Percentiles rank a stretch among this genome's conserved stretches.
These are phyloP conservation scores for Eriosoma lanigerum DNA, from an alignment of 1,140 invertebrate species.

Conservation along the genomic window DNA sequence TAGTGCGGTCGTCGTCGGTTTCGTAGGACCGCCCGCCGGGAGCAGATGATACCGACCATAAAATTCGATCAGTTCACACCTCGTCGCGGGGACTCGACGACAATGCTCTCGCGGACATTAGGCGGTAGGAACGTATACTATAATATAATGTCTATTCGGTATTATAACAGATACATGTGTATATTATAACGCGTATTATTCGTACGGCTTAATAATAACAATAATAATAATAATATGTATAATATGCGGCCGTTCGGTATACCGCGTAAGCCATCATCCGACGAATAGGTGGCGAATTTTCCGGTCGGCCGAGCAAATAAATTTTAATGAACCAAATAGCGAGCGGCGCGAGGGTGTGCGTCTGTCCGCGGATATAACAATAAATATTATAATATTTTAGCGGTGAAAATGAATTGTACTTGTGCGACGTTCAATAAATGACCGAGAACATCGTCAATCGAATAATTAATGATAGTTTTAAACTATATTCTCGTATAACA, in stretches of 20 bases:
- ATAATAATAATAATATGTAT: conserved; percentile 2
- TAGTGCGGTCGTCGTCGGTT: not conserved
- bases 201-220: not conserved
- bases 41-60: conserved; percentile 51
- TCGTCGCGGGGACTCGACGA: conserved; percentile 1
- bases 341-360: not conserved
- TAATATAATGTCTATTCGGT: not conserved
- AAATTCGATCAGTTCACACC: conserved; percentile 51
- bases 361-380: too few relatives aligned
- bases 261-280: not conserved
- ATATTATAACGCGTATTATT: not conserved
- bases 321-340: conserved; percentile 41
- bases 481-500: too few relatives aligned
- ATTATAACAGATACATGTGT: not conserved
- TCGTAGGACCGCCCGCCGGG: conserved; percentile 2
- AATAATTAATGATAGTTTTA: too few relatives aligned
- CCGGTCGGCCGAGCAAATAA: not conserved
- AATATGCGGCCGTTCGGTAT: not conserved
- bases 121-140: conserved; percentile 18
- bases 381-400: not conserved
- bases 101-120: conserved; percentile 40
- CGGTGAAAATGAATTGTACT: not conserved
- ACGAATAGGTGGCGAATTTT: conserved; percentile 7
- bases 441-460: too few relatives aligned
- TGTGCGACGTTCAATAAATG: too few relatives aligned